These are phyloP conservation scores for Gallinago solitaria DNA, from an alignment of 2,797 vertebrate species.

Conservation along the genomic window DNA sequence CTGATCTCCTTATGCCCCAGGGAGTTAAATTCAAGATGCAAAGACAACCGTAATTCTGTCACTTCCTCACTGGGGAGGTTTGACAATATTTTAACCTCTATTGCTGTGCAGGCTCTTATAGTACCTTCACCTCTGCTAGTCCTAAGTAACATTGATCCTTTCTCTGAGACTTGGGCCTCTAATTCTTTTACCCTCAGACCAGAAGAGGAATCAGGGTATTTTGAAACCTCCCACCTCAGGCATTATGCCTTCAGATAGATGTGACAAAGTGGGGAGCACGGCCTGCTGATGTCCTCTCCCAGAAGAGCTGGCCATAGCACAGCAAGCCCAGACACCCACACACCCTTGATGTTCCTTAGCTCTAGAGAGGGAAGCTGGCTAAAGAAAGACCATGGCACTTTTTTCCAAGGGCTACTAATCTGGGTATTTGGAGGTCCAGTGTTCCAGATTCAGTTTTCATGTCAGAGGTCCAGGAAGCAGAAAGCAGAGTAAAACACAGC, in stretches of 20 bases:
- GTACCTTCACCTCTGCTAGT: background rate
- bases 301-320: background rate
- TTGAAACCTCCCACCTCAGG: background rate
- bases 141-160: background rate
- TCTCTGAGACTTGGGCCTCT: background rate
- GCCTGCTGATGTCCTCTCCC: background rate
- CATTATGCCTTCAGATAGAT: background rate
- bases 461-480: background rate
- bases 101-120: background rate
- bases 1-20: background rate
- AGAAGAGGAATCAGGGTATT: background rate
- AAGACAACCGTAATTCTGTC: background rate
- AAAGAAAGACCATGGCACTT: background rate
- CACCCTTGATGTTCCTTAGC: background rate
- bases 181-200: background rate
- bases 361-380: background rate
- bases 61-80: background rate
- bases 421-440: background rate
- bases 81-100: background rate
- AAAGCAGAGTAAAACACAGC: background rate
- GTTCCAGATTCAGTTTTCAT: background rate
- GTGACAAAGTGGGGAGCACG: background rate
- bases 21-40: background rate
- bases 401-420: background rate
- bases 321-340: background rate